These are phyloP conservation scores for silkworm (Bombyx mori) DNA, from an alignment of 1,140 invertebrate genomes.

Conservation along the genomic window ASM3026992v2 NC_085112.1:4691001-4691500, in stretches of 20 bases:
- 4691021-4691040: conserved; percentile 19
- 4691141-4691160: conserved; percentile 15
- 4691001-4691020: conserved; percentile 17
- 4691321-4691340: neutral
- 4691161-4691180: conserved; percentile 11
- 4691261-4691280: neutral
- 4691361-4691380: conserved; percentile 1
- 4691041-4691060: conserved; percentile 21
- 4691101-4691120: conserved; percentile 20
- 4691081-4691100: conserved; percentile 15
- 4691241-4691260: conserved; percentile 4
- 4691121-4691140: neutral
- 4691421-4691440: neutral
- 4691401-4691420: neutral
- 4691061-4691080: conserved; percentile 12
- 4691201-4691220: conserved; percentile 17
- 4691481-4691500: no score
- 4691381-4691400: conserved; percentile 5
- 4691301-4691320: neutral
- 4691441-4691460: neutral
- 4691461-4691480: no score
- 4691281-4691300: conserved; percentile 1
- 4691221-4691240: conserved; percentile 17
- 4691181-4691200: conserved; percentile 16
- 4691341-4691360: neutral